Percentiles rank a stretch among this genome's conserved stretches.
Evolutionary conservation across 1,140 invertebrate species (phyloP).

Genomic region (Scaptomyza graminum): DNA sequence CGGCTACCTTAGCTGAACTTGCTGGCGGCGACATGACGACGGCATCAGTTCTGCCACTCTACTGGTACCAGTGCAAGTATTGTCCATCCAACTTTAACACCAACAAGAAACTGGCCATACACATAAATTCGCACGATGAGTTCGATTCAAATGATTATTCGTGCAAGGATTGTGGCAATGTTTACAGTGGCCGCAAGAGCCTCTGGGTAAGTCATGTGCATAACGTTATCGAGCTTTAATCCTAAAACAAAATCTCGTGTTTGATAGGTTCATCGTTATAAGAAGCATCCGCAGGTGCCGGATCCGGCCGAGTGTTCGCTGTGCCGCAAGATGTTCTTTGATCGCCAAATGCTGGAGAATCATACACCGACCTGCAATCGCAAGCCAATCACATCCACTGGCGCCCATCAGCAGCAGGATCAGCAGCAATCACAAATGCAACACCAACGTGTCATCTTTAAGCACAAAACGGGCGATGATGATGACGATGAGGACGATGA

Average conservation of each 20-base stretch:
- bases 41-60: conserved; percentile 51
- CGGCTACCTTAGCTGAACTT: conserved; percentile 17
- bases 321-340: conserved; percentile 82
- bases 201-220: conserved; percentile 62
- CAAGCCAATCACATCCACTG: conserved; percentile 73
- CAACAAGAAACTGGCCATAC: conserved; percentile 83
- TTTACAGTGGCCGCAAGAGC: conserved; percentile 82
- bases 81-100: conserved; percentile 83
- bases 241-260: background rate
- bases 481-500: conserved; percentile 73
- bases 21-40: conserved; percentile 9
- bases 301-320: conserved; percentile 77
- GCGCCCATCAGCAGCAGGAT: conserved; percentile 62
- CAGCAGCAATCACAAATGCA: conserved; percentile 34
- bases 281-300: conserved; percentile 82
- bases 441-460: conserved; percentile 48
- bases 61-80: conserved; percentile 83
- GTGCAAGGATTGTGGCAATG: conserved; percentile 83
- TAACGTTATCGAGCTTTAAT: conserved; percentile 6
- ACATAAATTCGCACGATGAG: conserved; percentile 83
- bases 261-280: conserved; percentile 79
- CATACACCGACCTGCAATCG: conserved; percentile 81
- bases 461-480: conserved; percentile 79
- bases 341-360: conserved; percentile 80
- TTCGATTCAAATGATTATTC: conserved; percentile 83